Conservation (phyloP, 1,140 invertebrate species). For the Pseudomyrmex dendroicus region DNA sequence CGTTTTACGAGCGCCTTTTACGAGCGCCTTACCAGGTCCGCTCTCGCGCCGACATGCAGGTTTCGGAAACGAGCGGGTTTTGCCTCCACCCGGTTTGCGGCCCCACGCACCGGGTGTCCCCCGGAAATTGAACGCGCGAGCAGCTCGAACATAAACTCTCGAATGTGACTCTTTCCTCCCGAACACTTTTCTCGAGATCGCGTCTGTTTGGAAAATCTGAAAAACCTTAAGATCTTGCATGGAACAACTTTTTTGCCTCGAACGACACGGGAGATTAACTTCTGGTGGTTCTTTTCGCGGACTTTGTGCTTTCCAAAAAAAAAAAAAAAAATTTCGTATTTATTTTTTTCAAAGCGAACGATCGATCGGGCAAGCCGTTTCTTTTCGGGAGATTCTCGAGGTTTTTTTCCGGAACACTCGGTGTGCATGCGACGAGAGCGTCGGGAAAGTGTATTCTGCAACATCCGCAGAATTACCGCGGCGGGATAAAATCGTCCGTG, state of each 20-base stretch:
- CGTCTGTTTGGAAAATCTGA: not conserved
- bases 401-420: conserved; percentile 30
- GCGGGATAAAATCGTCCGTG: conserved; percentile 60
- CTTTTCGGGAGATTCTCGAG: not conserved
- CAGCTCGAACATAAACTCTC: not conserved
- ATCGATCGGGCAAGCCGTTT: not conserved
- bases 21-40: conserved; percentile 67
- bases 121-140: conserved; percentile 2
- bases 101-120: conserved; percentile 29
- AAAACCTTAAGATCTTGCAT: too few relatives aligned
- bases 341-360: not conserved
- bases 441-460: conserved; percentile 40
- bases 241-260: too few relatives aligned
- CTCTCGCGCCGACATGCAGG: conserved; percentile 54
- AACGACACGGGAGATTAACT: too few relatives aligned
- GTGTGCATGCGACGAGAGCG: not conserved
- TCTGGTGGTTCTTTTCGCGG: too few relatives aligned
- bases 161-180: not conserved
- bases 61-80: conserved; percentile 61
- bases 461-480: conserved; percentile 54
- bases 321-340: not conserved
- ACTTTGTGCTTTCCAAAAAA: too few relatives aligned
- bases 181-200: not conserved
- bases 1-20: conserved; percentile 81
- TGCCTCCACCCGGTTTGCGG: not conserved